phyloP scores from a whole-genome alignment of 2,888 invertebrate species.

The Apeira syringaria region DNA sequence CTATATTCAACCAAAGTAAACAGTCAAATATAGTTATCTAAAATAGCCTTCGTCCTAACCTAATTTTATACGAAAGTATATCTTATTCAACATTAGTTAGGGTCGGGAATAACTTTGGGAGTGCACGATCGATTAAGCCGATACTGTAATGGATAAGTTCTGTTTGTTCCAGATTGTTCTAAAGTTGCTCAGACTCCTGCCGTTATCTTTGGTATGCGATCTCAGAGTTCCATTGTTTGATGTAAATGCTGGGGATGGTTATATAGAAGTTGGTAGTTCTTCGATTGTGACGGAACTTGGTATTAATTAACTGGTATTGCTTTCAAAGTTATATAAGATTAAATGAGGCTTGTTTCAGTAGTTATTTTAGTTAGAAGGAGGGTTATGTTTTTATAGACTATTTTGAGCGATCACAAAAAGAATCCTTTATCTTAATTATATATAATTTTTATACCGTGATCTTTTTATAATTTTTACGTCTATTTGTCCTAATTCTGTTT shows the following conservation, averaged over 20 bases:
- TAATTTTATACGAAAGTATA: background rate
- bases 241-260: slow-evolving; percentile 14
- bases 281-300: background rate
- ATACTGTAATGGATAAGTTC: slow-evolving; percentile 57
- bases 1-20: slow-evolving; percentile 23
- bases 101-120: background rate
- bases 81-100: background rate
- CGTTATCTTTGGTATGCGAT: slow-evolving; percentile 39
- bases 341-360: too few species aligned
- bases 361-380: too few species aligned
- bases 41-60: background rate
- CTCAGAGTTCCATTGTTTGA: slow-evolving; percentile 29
- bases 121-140: slow-evolving; percentile 45
- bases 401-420: too few species aligned
- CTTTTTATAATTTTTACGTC: too few species aligned
- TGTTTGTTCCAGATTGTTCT: slow-evolving; percentile 50
- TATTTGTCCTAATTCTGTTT: too few species aligned
- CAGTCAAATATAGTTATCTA: slow-evolving; percentile 12
- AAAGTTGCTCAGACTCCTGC: slow-evolving; percentile 36
- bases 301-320: slow-evolving; percentile 1
- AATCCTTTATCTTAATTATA: too few species aligned
- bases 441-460: too few species aligned
- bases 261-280: slow-evolving; percentile 1
- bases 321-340: background rate
- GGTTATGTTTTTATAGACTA: too few species aligned